phyloP scores from a whole-genome alignment of 2,797 vertebrate species.

The Anisognathus igniventris region DNA sequence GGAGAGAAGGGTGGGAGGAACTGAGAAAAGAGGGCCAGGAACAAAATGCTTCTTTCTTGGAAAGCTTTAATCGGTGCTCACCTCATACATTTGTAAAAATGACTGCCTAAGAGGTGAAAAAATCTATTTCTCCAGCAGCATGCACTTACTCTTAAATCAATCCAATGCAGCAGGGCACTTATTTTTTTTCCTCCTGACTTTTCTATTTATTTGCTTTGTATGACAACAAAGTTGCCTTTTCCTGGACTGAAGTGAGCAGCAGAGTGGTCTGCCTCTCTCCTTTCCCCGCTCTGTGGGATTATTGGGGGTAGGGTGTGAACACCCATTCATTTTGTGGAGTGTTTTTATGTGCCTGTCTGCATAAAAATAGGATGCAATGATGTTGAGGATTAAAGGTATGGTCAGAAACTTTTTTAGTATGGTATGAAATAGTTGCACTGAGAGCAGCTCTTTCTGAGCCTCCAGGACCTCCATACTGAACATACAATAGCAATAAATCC shows the following conservation, averaged over 20 bases:
- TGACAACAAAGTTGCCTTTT: conserved; percentile 59
- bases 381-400: conserved; percentile 71
- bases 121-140: conserved; percentile 56
- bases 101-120: conserved; percentile 58
- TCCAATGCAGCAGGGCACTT: conserved; percentile 43
- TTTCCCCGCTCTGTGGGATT: conserved; percentile 55
- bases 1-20: background rate
- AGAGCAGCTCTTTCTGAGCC: conserved; percentile 16
- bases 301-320: conserved; percentile 50
- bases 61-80: conserved; percentile 6
- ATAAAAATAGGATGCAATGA: conserved; percentile 69
- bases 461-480: background rate
- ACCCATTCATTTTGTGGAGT: conserved; percentile 56
- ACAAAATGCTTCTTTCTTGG: background rate
- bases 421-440: conserved; percentile 33
- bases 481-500: conserved; percentile 66
- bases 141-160: conserved; percentile 71
- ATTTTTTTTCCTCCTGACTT: conserved; percentile 12
- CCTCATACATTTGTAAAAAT: conserved; percentile 64
- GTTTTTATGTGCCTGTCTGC: conserved; percentile 52
- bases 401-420: conserved; percentile 71
- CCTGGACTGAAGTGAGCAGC: conserved; percentile 40
- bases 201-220: conserved; percentile 54
- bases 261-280: conserved; percentile 38
- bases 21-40: background rate